Conservation (phyloP, 2,888 invertebrate species). For the Lithosia quadra region DNA sequence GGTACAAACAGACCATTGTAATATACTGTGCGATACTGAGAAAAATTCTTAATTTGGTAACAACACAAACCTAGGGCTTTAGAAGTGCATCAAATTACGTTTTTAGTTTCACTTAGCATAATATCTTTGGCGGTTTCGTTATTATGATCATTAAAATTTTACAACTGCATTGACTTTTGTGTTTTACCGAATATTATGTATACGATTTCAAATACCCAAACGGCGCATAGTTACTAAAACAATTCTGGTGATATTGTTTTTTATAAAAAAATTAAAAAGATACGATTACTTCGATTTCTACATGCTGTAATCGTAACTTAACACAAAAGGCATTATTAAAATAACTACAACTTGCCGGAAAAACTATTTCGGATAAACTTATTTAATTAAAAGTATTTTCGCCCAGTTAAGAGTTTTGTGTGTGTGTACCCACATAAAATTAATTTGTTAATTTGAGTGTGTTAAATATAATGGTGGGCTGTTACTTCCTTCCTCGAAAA, state of each 20-base stretch:
- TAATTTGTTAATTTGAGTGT: not conserved
- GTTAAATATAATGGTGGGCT: not conserved
- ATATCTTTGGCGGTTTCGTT: not conserved
- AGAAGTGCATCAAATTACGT: too few species aligned
- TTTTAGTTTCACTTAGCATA: not conserved
- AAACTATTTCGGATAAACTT: not conserved
- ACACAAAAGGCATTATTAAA: not conserved
- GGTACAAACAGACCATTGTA: slow-evolving; percentile 12
- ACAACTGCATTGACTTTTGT: too few species aligned
- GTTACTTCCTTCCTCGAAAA: not conserved
- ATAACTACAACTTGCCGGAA: not conserved
- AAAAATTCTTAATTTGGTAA: not conserved
- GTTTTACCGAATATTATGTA: not conserved
- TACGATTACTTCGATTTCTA: not conserved
- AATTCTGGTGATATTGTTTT: too few species aligned
- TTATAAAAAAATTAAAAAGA: not conserved
- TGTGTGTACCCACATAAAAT: not conserved
- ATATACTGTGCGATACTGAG: too few species aligned
- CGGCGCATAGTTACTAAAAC: too few species aligned
- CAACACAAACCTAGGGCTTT: not conserved
- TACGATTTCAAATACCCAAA: not conserved
- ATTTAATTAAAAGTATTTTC: not conserved
- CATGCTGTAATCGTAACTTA: too few species aligned
- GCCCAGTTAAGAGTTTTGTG: not conserved
- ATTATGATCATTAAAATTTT: not conserved